Conservation (phyloP, 2,113 vertebrate species). For the Lynx canadensis region DNA sequence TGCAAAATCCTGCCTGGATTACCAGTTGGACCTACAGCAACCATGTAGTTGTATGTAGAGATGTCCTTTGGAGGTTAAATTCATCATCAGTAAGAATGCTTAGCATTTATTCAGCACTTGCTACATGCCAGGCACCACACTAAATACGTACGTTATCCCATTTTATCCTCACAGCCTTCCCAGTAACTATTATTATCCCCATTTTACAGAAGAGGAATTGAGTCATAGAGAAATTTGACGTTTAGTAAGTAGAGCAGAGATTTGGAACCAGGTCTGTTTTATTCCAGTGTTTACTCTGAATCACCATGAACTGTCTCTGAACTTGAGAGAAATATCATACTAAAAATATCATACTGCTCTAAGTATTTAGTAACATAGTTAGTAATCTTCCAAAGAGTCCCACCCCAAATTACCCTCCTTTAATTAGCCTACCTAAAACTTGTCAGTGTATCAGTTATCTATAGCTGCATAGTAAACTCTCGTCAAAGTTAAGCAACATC, state of each 20-base stretch:
- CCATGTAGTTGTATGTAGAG: background rate
- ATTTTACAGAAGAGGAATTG: background rate
- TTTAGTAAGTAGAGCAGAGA: background rate
- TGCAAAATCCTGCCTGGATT: background rate
- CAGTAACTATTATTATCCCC: background rate
- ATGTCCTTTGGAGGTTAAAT: background rate
- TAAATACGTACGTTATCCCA: background rate
- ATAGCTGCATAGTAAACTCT: background rate
- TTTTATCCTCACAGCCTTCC: background rate
- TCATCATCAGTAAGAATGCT: background rate
- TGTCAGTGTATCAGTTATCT: background rate
- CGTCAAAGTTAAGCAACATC: background rate
- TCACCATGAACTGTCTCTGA: background rate
- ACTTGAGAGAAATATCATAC: background rate
- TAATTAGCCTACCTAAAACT: background rate
- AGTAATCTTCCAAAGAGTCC: background rate
- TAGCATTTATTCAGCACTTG: background rate
- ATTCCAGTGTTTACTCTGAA: background rate
- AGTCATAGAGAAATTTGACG: background rate
- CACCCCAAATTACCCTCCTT: background rate
- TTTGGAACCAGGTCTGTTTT: background rate
- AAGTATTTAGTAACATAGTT: background rate
- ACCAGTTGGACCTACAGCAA: background rate
- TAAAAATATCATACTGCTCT: background rate
- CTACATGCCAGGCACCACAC: background rate